phyloP scores from a whole-genome alignment of 2,797 vertebrate species.

The Coreius guichenoti region DNA sequence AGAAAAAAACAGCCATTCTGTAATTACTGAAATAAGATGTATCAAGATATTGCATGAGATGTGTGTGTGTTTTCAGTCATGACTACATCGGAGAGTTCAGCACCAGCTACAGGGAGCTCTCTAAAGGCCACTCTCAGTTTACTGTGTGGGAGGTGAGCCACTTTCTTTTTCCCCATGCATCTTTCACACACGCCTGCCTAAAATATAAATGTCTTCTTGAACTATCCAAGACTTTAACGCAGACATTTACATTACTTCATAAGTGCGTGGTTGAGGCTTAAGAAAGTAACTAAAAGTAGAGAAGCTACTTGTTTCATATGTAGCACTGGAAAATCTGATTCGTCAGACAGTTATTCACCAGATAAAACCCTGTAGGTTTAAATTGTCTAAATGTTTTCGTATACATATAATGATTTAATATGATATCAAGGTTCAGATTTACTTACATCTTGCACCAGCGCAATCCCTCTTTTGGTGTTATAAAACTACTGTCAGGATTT shows the following conservation, averaged over 20 bases:
- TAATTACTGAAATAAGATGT: not conserved
- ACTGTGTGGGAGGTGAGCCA: conserved; percentile 91
- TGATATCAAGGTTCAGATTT: not conserved
- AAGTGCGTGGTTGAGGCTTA: not conserved
- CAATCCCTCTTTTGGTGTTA: no score
- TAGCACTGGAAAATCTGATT: not conserved
- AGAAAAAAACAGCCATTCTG: conserved; percentile 55
- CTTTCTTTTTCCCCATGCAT: conserved; percentile 8
- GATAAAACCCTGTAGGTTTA: not conserved
- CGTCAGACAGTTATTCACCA: no score
- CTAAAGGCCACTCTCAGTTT: conserved; percentile 93
- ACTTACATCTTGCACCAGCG: no score
- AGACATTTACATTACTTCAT: conserved; percentile 12
- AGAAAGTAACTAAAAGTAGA: not conserved
- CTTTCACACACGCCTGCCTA: conserved; percentile 10
- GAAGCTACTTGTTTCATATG: not conserved
- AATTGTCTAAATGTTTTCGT: not conserved
- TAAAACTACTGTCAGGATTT: no score
- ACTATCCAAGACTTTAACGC: conserved; percentile 1
- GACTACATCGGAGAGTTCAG: conserved; percentile 99
- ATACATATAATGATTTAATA: not conserved
- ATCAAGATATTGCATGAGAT: not conserved
- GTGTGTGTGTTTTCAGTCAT: conserved; percentile 78
- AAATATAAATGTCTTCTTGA: not conserved
- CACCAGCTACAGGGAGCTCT: conserved; percentile 96